Evolutionary conservation across 2,797 vertebrate species (phyloP).

Genomic region (Gephyroberyx darwinii): DNA sequence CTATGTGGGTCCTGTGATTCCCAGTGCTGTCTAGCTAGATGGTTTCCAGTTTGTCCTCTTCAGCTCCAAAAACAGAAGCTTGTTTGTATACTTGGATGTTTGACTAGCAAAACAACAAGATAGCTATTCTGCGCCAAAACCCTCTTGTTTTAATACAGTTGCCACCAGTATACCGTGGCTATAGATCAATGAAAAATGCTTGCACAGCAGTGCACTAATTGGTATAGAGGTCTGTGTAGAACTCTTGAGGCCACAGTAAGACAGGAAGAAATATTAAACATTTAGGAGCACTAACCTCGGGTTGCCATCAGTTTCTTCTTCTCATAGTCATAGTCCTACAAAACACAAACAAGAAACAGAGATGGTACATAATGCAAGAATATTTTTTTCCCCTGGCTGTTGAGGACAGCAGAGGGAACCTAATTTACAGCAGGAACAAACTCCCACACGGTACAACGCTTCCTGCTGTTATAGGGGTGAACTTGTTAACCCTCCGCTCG

Average conservation of each 20-base stretch:
- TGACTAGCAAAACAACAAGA: slow-evolving; percentile 25
- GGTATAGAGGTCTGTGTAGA: slow-evolving; percentile 17
- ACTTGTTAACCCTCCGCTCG: slow-evolving; percentile 49
- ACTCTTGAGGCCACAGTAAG: slow-evolving; percentile 21
- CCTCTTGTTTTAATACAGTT: slow-evolving; percentile 6
- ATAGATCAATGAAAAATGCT: slow-evolving; percentile 21
- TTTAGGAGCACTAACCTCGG: slow-evolving; percentile 76
- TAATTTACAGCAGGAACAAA: slow-evolving; percentile 55
- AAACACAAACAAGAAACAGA: slow-evolving; percentile 61
- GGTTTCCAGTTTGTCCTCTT: not conserved
- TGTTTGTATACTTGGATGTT: slow-evolving; percentile 11
- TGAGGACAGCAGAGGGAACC: slow-evolving; percentile 34
- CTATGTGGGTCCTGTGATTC: not conserved
- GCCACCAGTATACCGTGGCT: slow-evolving; percentile 3
- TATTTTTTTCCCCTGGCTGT: slow-evolving; percentile 42
- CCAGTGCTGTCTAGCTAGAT: not conserved
- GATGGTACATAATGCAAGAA: slow-evolving; percentile 72
- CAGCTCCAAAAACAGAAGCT: slow-evolving; percentile 26
- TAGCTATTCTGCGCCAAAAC: slow-evolving; percentile 2
- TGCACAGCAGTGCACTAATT: slow-evolving; percentile 19
- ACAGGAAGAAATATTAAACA: slow-evolving; percentile 51
- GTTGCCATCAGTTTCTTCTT: slow-evolving; percentile 84
- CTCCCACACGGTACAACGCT: slow-evolving; percentile 31
- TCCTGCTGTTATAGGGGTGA: slow-evolving; percentile 46
- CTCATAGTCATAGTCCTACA: slow-evolving; percentile 85